Conservation (phyloP, 2,113 vertebrate genomes). For the Saimiri boliviensis region DNA sequence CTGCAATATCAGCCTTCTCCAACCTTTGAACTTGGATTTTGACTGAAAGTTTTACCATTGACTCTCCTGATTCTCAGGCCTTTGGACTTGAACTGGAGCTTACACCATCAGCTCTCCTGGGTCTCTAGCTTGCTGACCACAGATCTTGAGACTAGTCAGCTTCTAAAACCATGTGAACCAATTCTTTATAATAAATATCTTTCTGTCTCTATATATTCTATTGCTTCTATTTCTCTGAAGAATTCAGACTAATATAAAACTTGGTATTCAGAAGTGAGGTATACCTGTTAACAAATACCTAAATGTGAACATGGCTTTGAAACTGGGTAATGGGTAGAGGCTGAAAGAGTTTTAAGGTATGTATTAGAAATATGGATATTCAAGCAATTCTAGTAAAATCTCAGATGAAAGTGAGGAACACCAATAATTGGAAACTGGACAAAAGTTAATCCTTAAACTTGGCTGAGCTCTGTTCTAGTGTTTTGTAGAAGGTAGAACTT, state of each 20-base stretch:
- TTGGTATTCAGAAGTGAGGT: background rate
- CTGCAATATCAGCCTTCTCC: background rate
- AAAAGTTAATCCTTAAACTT: background rate
- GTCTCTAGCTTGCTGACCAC: background rate
- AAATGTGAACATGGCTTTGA: background rate
- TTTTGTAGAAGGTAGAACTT: background rate
- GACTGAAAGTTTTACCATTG: background rate
- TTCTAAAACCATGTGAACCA: background rate
- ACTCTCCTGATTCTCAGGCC: background rate
- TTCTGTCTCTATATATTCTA: background rate
- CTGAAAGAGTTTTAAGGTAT: background rate
- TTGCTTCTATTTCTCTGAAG: background rate
- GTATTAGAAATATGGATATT: background rate
- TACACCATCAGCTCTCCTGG: background rate
- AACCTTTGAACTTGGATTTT: no score
- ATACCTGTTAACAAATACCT: background rate
- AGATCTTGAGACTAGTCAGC: background rate
- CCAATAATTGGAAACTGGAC: background rate
- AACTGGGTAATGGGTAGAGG: background rate
- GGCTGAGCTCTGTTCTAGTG: background rate
- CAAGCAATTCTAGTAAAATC: background rate
- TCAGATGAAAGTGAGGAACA: background rate
- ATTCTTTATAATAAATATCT: background rate
- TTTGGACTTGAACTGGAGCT: background rate
- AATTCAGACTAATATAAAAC: background rate